A percentile compares a stretch with the other conserved stretches of the same genome.
Conservation (phyloP, 1,140 invertebrate genomes). For the Drosophila sechellia region DNA sequence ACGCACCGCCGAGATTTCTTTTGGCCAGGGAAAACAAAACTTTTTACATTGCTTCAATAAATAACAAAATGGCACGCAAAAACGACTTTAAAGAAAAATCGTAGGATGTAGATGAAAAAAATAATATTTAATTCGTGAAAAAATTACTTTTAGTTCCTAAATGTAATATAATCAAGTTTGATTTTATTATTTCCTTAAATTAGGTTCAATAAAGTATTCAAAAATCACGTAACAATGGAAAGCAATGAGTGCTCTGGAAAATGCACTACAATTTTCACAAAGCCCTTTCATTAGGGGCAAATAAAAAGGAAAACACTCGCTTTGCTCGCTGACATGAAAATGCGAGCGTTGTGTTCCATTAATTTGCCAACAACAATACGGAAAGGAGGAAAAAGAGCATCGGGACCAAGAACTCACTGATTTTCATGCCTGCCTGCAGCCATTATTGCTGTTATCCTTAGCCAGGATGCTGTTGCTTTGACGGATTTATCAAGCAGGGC, state of each 20-base stretch:
- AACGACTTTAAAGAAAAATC: conserved; percentile 13
- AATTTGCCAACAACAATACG: conserved; percentile 60
- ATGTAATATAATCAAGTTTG: too few relatives aligned
- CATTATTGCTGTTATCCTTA: conserved; percentile 36
- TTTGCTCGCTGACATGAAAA: conserved; percentile 64
- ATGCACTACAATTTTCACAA: background rate
- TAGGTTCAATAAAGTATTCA: background rate
- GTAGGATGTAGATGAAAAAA: background rate
- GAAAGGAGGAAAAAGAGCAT: conserved; percentile 18
- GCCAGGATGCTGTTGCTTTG: conserved; percentile 40
- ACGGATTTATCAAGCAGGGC: conserved; percentile 60
- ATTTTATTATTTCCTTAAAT: too few relatives aligned
- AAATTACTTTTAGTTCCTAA: too few relatives aligned
- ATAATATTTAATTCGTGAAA: background rate
- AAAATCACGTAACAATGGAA: background rate
- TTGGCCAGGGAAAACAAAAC: conserved; percentile 47
- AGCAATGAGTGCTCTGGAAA: background rate
- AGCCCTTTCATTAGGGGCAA: background rate
- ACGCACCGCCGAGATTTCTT: conserved; percentile 64
- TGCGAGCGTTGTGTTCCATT: conserved; percentile 60
- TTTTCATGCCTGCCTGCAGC: conserved; percentile 50
- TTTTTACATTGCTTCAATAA: conserved; percentile 61
- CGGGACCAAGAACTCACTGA: conserved; percentile 18
- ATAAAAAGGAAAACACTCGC: conserved; percentile 23
- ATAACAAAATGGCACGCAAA: conserved; percentile 67